Evolutionary conservation across 1,140 invertebrate genomes (phyloP), one percentile per base, ranked within the genome.

Genomic region (Drosophila lacteicornis): DNA sequence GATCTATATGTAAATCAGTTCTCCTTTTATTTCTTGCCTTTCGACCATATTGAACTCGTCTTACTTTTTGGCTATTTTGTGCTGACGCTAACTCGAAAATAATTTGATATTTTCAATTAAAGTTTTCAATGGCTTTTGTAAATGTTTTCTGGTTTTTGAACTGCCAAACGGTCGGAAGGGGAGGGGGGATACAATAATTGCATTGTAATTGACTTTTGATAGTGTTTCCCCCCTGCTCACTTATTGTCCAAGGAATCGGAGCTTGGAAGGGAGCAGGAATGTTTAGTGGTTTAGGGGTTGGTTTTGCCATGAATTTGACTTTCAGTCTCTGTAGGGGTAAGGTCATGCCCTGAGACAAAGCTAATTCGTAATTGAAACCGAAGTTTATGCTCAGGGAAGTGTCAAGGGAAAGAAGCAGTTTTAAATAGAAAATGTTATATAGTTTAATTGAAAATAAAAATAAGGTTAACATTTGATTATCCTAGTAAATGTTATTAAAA

Each of bases 61-160:
- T 33, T 33, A 22, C 33, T 56, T 59, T 36, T 63, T 27, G n/a
- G 38, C 56, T 42, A 75, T 55, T 84, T 86, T 85, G 40, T 80
- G 86, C 87, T 90, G 86, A 90, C 86, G 82, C 75, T 80, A 80
- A 86, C 86, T 82, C 75, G 76, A 91, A 91, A 77, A 80, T 90
- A 90, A 91, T 90, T 86, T 80, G 73, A 91, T 75, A 80, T 76
- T 90, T 86, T 86, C 86, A 91, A 91, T 85, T 85, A 81, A 87
- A 87, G 80, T 87, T 80, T 87, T 70, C 75, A 79, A 76, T 71
- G 55, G 79, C 46, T 82, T 73, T 69, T 55, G 30, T 56, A 69
- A 73, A 71, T 66, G 61, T 62, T 46, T 59, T 60, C 40, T 51
- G 58, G 15, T 59, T 43, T 17, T 57, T 27, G 33, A 55, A 19